These are phyloP conservation scores for Triplophysa dalaica DNA, from an alignment of 2,113 vertebrate genomes.

Conservation along the genomic window DNA sequence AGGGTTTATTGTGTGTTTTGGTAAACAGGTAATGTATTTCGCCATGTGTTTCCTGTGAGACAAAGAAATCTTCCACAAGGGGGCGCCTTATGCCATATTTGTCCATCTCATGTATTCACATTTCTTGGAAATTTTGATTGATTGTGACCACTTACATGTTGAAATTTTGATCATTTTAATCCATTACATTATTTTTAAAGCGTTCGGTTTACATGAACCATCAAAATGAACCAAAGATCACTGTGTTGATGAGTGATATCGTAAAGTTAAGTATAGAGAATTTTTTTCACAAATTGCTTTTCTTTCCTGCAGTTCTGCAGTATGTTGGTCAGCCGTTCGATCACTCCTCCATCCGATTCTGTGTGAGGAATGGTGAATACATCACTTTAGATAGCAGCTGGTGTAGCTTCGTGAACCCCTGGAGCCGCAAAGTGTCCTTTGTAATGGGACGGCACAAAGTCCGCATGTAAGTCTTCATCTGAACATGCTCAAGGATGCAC, in stretches of 20 bases:
- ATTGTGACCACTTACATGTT: no score
- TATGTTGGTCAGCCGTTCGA: constrained; percentile 90
- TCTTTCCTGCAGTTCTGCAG: constrained; percentile 79
- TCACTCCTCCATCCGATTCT: constrained; percentile 89
- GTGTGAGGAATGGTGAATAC: constrained; percentile 88
- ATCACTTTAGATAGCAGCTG: constrained; percentile 93
- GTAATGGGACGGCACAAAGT: constrained; percentile 96
- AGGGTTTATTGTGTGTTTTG: neutral
- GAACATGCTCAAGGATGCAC: neutral
- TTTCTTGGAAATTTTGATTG: no score
- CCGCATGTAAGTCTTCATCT: constrained; percentile 77
- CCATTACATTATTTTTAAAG: no score
- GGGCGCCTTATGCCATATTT: no score
- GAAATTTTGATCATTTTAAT: no score
- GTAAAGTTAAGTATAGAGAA: no score
- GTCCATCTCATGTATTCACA: no score
- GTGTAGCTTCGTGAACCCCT: constrained; percentile 96
- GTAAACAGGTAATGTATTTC: neutral
- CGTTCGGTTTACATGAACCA: no score
- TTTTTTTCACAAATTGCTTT: neutral
- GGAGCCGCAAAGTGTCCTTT: constrained; percentile 93
- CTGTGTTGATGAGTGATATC: no score
- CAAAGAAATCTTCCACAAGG: no score
- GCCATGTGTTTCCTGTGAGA: neutral
- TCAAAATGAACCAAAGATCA: no score